A percentile compares a stretch with the other conserved stretches of the same genome.
Evolutionary conservation across 2,113 vertebrate genomes (phyloP).

Genomic region (Oreochromis tanganicae): DNA sequence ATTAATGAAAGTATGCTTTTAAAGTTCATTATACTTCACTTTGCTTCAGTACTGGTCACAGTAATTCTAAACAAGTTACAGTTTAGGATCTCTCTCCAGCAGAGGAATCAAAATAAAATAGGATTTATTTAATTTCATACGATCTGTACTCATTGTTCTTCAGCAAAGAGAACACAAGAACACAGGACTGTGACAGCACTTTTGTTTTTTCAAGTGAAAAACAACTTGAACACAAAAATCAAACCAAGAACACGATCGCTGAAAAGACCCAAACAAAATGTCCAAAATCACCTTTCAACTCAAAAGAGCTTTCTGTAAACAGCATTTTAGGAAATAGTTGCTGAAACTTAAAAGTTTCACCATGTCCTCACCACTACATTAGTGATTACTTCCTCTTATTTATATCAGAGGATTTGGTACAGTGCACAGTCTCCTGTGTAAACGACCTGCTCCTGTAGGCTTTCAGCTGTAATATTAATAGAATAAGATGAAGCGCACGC

Average conservation of each 20-base stretch:
- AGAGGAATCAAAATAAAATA: neutral
- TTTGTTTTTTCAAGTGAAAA: neutral
- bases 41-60: neutral
- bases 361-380: neutral
- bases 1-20: neutral
- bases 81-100: neutral
- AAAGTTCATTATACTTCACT: neutral
- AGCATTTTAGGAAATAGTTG: neutral
- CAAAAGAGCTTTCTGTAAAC: neutral
- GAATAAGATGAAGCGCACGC: neutral
- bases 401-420: neutral
- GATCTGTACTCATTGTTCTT: neutral
- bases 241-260: neutral
- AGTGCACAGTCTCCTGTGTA: conserved; percentile 25
- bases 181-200: neutral
- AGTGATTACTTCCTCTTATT: neutral
- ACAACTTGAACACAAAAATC: neutral
- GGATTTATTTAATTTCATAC: neutral
- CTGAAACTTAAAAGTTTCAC: neutral
- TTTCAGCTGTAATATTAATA: conserved; percentile 42
- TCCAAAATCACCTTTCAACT: neutral
- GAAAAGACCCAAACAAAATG: neutral
- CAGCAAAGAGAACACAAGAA: neutral
- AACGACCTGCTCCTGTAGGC: conserved; percentile 28
- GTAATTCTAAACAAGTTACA: neutral